Base-by-base conservation (phyloP, 2,888 invertebrate genomes). In the Drosophila dives region DNA sequence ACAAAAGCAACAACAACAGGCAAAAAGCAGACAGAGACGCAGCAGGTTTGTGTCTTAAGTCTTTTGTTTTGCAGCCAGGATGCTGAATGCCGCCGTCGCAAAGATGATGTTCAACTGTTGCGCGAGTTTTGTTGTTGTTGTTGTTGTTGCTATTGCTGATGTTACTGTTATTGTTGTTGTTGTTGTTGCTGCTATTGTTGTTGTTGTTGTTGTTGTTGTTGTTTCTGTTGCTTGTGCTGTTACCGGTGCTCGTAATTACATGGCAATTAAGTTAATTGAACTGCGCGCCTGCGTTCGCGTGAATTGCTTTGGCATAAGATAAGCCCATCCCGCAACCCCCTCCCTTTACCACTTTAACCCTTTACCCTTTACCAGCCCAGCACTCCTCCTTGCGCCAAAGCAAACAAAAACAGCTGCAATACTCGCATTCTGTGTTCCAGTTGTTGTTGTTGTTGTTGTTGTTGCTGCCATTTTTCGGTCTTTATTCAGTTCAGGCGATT, bases 261-360 rank as follows among this genome's bases (percentile, higher is more conserved):
- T 90, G 90, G 91, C 92, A 91, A 92, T 92, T 92, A 92, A 91
- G 83, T 92, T 92, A 92, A 92, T 92, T 92, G 92, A 92, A 91
- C 90, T 86, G 90, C 90, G 85, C 87, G 80, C 80, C 76, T 82
- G 77, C 69, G 80, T 71, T 85, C 79, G 87, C 87, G 85, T 87
- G 81, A 86, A 86, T 85, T 83, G 69, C 74, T 68, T 72, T 68
- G 56, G 65, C 74, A 50, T 54, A 66, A 77, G 77, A 60, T 73
- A 77, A 77, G 49, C 50, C 42, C 56, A 23, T 23, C 45, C 45
- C 45, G 8, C 45, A 12, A 3, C 12, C 12, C 7, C n/a, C 40
- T 11, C 42, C n/a, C 40, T 40, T 12, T 34, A 12, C 54, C 53
- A 40, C 50, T 50, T 26, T 26, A 26, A 26, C 60, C 50, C 36